A percentile compares a stretch with the other conserved stretches of the same genome.
Conservation (phyloP, 1,140 invertebrate species). For the Scaptomyza hsui region DNA sequence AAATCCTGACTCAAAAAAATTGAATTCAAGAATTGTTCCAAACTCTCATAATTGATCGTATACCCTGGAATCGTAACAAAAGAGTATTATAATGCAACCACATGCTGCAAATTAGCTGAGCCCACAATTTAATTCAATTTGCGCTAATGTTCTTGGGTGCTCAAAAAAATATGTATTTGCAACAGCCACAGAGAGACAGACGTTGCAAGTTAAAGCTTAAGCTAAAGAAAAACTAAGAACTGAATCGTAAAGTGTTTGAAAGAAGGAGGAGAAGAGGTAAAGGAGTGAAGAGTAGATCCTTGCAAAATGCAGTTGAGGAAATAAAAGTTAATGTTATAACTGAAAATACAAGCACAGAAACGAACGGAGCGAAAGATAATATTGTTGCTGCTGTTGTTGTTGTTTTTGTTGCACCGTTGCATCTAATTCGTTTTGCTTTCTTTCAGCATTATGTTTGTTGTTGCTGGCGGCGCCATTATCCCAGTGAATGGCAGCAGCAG, state of each 20-base stretch:
- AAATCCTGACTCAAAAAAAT: too few relatives aligned
- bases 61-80: too few relatives aligned
- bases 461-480: conserved; percentile 51
- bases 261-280: background rate
- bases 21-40: too few relatives aligned
- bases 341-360: conserved; percentile 52
- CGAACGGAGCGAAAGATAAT: conserved; percentile 64
- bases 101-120: conserved; percentile 4
- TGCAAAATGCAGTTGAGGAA: conserved; percentile 63
- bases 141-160: conserved; percentile 16
- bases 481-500: conserved; percentile 36
- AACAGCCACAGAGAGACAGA: conserved; percentile 24
- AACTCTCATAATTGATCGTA: too few relatives aligned
- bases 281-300: background rate
- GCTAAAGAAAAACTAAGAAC: conserved; percentile 15
- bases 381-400: conserved; percentile 39
- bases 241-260: conserved; percentile 4
- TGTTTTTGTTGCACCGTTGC: conserved; percentile 40
- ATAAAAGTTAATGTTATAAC: conserved; percentile 76
- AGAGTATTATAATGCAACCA: too few relatives aligned
- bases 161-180: background rate
- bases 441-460: conserved; percentile 60
- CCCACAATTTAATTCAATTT: conserved; percentile 20
- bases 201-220: conserved; percentile 34
- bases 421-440: conserved; percentile 69